Conservation (phyloP, 2,113 vertebrate species). For the Alosa alosa region DNA sequence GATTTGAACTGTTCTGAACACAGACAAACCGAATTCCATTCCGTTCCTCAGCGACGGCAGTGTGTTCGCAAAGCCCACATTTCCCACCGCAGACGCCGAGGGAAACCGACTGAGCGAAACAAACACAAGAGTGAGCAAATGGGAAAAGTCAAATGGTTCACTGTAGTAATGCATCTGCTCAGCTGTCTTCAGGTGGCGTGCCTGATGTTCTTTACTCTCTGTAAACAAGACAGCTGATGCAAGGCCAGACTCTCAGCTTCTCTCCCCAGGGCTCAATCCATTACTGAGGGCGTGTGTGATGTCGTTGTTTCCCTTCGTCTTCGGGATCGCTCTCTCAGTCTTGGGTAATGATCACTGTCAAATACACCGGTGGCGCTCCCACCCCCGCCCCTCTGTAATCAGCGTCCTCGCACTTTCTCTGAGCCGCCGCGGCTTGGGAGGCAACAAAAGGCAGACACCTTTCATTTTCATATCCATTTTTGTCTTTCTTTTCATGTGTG, state of each 20-base stretch:
- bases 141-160: constrained; percentile 48
- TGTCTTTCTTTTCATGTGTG: background rate
- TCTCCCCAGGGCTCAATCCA: constrained; percentile 53
- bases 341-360: constrained; percentile 27
- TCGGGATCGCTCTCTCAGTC: constrained; percentile 36
- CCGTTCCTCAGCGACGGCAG: background rate
- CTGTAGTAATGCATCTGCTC: constrained; percentile 46
- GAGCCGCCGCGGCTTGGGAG: background rate
- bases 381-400: background rate
- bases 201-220: constrained; percentile 36
- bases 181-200: constrained; percentile 35
- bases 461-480: constrained; percentile 6
- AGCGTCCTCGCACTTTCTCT: background rate
- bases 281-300: constrained; percentile 39
- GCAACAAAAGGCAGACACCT: constrained; percentile 3
- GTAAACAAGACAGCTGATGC: constrained; percentile 49
- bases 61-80: background rate
- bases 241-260: constrained; percentile 37
- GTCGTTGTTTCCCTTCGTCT: constrained; percentile 43
- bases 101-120: background rate
- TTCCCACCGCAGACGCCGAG: background rate
- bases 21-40: background rate
- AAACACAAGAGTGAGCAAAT: constrained; percentile 15
- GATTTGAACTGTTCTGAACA: background rate
- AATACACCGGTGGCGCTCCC: background rate